Conservation (phyloP, 2,888 invertebrate species). For the Tiliacea citrago region DNA sequence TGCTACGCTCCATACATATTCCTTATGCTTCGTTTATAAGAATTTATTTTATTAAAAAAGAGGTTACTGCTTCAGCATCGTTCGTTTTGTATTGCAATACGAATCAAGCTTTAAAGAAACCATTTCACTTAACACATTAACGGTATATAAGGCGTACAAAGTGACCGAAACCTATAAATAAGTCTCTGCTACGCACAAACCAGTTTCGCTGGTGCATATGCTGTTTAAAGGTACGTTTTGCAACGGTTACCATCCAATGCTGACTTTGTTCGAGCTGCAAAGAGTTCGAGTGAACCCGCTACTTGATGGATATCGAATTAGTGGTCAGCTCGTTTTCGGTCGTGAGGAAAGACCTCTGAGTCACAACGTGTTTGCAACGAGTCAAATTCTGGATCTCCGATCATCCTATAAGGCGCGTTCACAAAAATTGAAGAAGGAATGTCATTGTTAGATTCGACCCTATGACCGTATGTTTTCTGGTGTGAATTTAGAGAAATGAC, state of each 20-base stretch:
- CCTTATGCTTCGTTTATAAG: too few species aligned
- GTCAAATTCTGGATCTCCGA: slow-evolving; percentile 50
- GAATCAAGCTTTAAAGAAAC: slow-evolving; percentile 27
- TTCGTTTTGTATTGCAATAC: slow-evolving; percentile 13
- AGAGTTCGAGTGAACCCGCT: background rate
- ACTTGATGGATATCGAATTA: slow-evolving; percentile 21
- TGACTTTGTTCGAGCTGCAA: slow-evolving; percentile 9
- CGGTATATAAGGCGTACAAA: slow-evolving; percentile 57
- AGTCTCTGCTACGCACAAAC: slow-evolving; percentile 57
- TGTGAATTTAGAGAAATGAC: background rate
- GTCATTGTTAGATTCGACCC: background rate
- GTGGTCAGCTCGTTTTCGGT: slow-evolving; percentile 4
- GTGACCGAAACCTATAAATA: slow-evolving; percentile 64
- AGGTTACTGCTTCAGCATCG: background rate
- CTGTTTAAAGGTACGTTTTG: slow-evolving; percentile 12
- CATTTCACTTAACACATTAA: slow-evolving; percentile 55
- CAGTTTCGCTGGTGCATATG: slow-evolving; percentile 56
- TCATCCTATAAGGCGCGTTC: slow-evolving; percentile 44
- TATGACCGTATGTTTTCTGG: background rate
- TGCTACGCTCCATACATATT: too few species aligned
- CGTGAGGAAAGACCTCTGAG: slow-evolving; percentile 61
- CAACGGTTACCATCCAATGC: slow-evolving; percentile 40
- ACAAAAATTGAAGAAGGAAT: slow-evolving; percentile 11
- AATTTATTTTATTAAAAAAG: background rate
- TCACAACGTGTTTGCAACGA: slow-evolving; percentile 61